These are phyloP conservation scores for Strigops habroptila DNA, from an alignment of 2,113 vertebrate species.

Conservation along the genomic window DNA sequence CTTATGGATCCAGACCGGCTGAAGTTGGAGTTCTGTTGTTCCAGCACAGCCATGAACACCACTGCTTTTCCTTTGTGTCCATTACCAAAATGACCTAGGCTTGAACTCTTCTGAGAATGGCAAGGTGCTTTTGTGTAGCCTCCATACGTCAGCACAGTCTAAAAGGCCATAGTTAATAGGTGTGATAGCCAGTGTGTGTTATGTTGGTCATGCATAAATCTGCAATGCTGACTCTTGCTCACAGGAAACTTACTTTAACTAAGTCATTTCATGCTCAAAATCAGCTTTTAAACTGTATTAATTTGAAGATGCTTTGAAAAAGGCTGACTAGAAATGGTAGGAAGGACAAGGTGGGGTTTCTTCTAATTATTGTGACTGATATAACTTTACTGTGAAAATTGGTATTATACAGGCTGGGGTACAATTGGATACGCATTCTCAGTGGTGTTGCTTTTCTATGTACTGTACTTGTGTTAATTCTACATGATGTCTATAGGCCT, in stretches of 20 bases:
- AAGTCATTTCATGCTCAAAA: background rate
- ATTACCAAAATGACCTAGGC: background rate
- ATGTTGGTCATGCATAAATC: background rate
- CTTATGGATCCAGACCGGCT: rapidly evolving
- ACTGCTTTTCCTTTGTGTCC: background rate
- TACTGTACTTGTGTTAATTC: background rate
- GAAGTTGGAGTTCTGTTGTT: background rate
- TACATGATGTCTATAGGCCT: background rate
- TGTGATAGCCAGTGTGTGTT: background rate
- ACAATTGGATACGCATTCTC: background rate
- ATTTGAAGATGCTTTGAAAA: background rate
- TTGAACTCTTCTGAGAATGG: background rate
- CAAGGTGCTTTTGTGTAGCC: background rate
- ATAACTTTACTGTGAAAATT: background rate
- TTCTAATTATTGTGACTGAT: background rate
- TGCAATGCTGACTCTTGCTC: background rate
- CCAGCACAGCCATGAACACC: background rate
- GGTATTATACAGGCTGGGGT: background rate
- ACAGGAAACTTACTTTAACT: background rate
- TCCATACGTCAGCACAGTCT: background rate
- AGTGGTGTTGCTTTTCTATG: background rate
- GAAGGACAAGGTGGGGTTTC: background rate
- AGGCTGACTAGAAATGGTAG: background rate
- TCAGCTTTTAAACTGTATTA: background rate
- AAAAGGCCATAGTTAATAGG: background rate